These are phyloP conservation scores for Brachyrhaphis roseni DNA, from an alignment of 2,797 vertebrate species.

Conservation along the genomic window DNA sequence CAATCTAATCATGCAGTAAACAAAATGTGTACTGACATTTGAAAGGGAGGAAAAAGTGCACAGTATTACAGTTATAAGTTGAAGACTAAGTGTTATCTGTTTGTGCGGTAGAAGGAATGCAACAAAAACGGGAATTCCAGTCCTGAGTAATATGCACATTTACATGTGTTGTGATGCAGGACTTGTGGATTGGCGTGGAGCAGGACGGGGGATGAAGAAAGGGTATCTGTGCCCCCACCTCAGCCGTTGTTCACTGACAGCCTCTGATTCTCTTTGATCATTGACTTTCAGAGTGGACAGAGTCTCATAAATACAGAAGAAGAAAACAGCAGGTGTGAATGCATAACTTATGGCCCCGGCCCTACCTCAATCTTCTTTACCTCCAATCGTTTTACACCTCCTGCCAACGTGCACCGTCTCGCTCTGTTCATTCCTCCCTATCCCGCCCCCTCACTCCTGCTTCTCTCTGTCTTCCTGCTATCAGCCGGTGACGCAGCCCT, in stretches of 20 bases:
- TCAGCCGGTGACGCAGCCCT: constrained; percentile 72
- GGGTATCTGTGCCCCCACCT: constrained; percentile 28
- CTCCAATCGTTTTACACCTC: constrained; percentile 42
- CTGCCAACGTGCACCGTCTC: constrained; percentile 32
- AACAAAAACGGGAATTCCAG: not conserved
- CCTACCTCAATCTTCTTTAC: constrained; percentile 61
- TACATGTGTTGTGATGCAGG: constrained; percentile 3
- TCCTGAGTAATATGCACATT: constrained; percentile 9
- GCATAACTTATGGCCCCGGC: constrained; percentile 62
- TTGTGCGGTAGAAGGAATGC: not conserved
- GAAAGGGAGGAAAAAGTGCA: not conserved
- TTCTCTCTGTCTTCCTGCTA: constrained; percentile 49
- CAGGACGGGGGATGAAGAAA: not conserved
- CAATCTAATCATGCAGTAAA: not conserved
- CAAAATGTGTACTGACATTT: not conserved
- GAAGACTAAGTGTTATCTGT: not conserved
- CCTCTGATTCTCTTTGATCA: constrained; percentile 74
- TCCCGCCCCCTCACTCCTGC: constrained; percentile 15
- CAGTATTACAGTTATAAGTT: not conserved
- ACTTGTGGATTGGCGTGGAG: constrained; percentile 11
- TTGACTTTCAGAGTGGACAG: constrained; percentile 64
- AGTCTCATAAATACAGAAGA: constrained; percentile 69
- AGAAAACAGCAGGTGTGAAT: constrained; percentile 69
- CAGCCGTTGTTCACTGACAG: constrained; percentile 28
- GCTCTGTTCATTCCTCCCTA: constrained; percentile 20